phyloP scores from a whole-genome alignment of 2,888 invertebrate species.

The Drosophila sordidula region DNA sequence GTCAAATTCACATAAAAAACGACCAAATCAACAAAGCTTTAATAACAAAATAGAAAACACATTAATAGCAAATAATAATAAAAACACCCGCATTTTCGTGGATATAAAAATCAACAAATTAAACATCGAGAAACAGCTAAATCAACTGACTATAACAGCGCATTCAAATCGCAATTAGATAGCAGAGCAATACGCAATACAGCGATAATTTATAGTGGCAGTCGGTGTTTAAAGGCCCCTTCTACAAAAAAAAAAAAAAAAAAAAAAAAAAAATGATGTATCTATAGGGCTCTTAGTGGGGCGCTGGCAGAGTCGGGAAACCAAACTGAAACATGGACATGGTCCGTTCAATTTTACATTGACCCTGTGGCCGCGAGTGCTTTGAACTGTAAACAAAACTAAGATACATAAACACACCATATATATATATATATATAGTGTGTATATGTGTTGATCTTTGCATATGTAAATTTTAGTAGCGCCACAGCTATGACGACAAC shows the following conservation, averaged over 20 bases:
- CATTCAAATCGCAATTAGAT: constrained; percentile 54
- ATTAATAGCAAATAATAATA: constrained; percentile 20
- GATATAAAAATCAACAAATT: constrained; percentile 13
- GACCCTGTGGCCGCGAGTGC: constrained; percentile 68
- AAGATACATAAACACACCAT: constrained; percentile 20
- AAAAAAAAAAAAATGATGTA: constrained; percentile 5
- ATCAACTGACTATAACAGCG: constrained; percentile 36
- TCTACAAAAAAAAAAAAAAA: neutral
- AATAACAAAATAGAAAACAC: constrained; percentile 2
- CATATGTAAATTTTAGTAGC: constrained; percentile 41
- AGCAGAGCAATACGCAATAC: constrained; percentile 13
- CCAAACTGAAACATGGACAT: constrained; percentile 49
- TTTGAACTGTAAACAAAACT: constrained; percentile 67
- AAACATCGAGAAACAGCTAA: constrained; percentile 45
- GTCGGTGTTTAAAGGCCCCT: constrained; percentile 27
- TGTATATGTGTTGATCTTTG: constrained; percentile 21
- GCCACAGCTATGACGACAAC: constrained; percentile 59
- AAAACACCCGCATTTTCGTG: constrained; percentile 31
- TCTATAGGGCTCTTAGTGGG: constrained; percentile 9
- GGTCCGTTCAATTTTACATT: constrained; percentile 57
- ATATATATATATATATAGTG: constrained; percentile 3
- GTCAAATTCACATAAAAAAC: constrained; percentile 17
- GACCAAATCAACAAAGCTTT: constrained; percentile 5
- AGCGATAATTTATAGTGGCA: constrained; percentile 53
- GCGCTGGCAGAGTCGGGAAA: constrained; percentile 25